A percentile compares a stretch with the other conserved stretches of the same genome.
These are phyloP conservation scores for Murina feae DNA, from an alignment of 2,113 vertebrate genomes.

Conservation along the genomic window DNA sequence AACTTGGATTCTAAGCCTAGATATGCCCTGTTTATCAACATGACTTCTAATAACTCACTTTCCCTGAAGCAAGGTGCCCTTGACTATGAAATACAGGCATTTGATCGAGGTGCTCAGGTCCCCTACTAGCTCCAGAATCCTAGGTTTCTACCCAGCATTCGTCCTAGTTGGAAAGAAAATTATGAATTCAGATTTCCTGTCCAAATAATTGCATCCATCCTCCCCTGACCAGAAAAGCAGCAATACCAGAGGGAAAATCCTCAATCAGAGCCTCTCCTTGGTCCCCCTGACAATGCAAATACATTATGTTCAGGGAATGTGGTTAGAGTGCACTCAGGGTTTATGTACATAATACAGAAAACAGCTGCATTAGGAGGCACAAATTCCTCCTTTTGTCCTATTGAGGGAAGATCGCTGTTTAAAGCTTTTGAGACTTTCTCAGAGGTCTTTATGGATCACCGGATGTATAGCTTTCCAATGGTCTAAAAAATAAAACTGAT, in stretches of 20 bases:
- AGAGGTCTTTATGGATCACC: neutral
- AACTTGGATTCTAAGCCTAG: neutral
- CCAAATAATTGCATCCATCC: neutral
- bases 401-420: neutral
- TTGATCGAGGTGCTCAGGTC: neutral
- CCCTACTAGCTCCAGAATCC: neutral
- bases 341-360: slow-evolving; percentile 6
- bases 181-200: slow-evolving; percentile 20
- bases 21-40: neutral
- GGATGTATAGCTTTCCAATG: neutral
- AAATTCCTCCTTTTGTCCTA: neutral
- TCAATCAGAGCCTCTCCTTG: neutral
- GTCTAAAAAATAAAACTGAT: neutral
- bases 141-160: neutral
- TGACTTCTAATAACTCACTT: neutral
- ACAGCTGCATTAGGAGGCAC: neutral
- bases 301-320: neutral
- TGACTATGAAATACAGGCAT: neutral
- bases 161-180: slow-evolving; percentile 5
- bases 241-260: slow-evolving; percentile 53
- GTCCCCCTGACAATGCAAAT: slow-evolving; percentile 3
- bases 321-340: neutral
- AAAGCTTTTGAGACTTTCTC: slow-evolving; percentile 19
- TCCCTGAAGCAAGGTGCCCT: neutral
- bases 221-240: slow-evolving; percentile 1